These are phyloP conservation scores for Chalcosyrphus nemorum DNA, from an alignment of 2,888 invertebrate species.

Conservation along the genomic window DNA sequence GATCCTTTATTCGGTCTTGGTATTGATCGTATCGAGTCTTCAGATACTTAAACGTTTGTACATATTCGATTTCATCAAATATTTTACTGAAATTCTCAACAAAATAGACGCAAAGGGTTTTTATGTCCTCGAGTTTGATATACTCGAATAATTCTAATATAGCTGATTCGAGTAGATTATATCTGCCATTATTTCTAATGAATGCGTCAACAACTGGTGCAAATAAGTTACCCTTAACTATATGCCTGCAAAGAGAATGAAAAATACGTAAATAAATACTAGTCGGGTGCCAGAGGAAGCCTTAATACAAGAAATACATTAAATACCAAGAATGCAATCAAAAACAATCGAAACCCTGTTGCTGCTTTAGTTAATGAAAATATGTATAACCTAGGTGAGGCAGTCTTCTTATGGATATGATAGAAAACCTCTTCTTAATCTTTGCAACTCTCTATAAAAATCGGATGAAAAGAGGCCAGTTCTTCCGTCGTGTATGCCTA, in stretches of 20 bases:
- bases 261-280: slow-evolving; percentile 1
- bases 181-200: slow-evolving; percentile 97
- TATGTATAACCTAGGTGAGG: no score
- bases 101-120: slow-evolving; percentile 94
- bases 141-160: slow-evolving; percentile 99
- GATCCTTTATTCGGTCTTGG: slow-evolving; percentile 94
- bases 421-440: no score
- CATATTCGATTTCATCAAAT: slow-evolving; percentile 97
- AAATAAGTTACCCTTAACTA: slow-evolving; percentile 96
- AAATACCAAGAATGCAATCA: no score
- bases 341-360: no score
- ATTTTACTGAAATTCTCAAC: slow-evolving; percentile 98
- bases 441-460: no score
- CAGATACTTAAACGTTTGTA: slow-evolving; percentile 97
- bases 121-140: slow-evolving; percentile 96
- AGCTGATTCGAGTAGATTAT: slow-evolving; percentile 99
- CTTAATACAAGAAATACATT: no score
- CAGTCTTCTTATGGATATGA: no score
- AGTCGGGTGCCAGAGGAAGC: no score
- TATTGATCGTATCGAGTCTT: slow-evolving; percentile 94
- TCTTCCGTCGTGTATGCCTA: no score
- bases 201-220: slow-evolving; percentile 98
- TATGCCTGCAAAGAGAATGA: slow-evolving; percentile 85
- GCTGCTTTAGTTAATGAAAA: no score
- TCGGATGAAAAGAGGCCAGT: no score